Evolutionary conservation across 2,888 invertebrate genomes (phyloP), one percentile per base, ranked within the genome.

Genomic region (Nomada goodeniana): DNA sequence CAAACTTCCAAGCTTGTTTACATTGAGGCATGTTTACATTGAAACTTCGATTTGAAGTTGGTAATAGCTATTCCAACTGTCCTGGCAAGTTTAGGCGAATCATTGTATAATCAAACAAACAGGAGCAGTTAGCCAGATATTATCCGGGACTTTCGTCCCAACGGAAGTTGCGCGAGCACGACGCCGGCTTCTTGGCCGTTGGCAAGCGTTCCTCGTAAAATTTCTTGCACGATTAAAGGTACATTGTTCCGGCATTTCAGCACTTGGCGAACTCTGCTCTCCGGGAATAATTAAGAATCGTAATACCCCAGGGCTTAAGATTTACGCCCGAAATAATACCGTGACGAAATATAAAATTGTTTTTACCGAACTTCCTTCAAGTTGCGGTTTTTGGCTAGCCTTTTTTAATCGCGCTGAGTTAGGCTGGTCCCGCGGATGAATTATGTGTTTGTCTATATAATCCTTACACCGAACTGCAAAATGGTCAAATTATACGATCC

Each of bases 41-140:
- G 77, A 70, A 83, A 75, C 67, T 83, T 82, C 69, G 77, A 77
- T 77, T 77, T 75, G 70, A 71, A 77, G 53, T 83, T 77, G 36
- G 42, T 67, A 77, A 77, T 83, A 73, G 82, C 73, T 67, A 69
- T 80, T 73, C 74, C 59, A 64, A 77, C 73, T 74, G 70, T 74
- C 74, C 44, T 68, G 36, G 55, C 47, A 82, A 83, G 67, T 83
- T 82, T 67, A 64, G 63, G 67, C 29, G 64, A 55, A 69, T 67
- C 82, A 63, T 59, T 65, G 68, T 81, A 70, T 83, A 76, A 77
- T 70, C 73, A 77, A 70, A 77, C 73, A 70, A 69, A 57, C 53
- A 59, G 80, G 23, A 63, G 52, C n/a, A 23, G 42, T 29, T 29
- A 47, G 61, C 52, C 52, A 42, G 80, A 61, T 80, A 73, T 80